Percentiles rank a stretch among this genome's conserved stretches.
Conservation (phyloP, 2,888 invertebrate genomes). For the Branchinecta sandiegonensis region DNA sequence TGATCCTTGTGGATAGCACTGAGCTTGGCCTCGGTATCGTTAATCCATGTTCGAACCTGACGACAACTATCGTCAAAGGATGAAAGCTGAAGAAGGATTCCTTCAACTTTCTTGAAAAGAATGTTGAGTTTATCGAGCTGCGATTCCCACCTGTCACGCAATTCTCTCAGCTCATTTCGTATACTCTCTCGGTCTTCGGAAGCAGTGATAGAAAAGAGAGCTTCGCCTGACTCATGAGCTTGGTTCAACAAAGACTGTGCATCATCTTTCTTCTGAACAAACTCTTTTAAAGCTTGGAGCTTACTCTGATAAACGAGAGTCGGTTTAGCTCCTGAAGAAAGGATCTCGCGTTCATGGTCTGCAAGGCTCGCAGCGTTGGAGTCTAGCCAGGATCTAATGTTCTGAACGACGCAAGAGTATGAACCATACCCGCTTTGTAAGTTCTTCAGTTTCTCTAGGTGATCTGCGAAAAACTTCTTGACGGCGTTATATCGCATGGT, state of each 20-base stretch:
- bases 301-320: slow-evolving; percentile 49
- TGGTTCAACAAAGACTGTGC: slow-evolving; percentile 62
- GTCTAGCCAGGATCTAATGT: slow-evolving; percentile 62
- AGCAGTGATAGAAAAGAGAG: slow-evolving; percentile 67
- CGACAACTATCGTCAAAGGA: slow-evolving; percentile 84
- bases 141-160: slow-evolving; percentile 68
- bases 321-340: slow-evolving; percentile 54
- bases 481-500: slow-evolving; percentile 58
- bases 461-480: slow-evolving; percentile 50
- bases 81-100: slow-evolving; percentile 71
- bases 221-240: slow-evolving; percentile 73
- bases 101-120: slow-evolving; percentile 72
- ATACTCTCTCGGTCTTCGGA: slow-evolving; percentile 74
- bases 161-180: slow-evolving; percentile 58
- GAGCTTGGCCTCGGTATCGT: slow-evolving; percentile 58
- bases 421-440: slow-evolving; percentile 53
- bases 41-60: slow-evolving; percentile 70
- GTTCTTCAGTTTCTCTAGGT: slow-evolving; percentile 54
- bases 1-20: slow-evolving; percentile 54
- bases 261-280: slow-evolving; percentile 55
- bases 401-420: slow-evolving; percentile 49
- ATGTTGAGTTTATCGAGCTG: slow-evolving; percentile 69
- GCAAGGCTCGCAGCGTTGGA: slow-evolving; percentile 57
- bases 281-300: slow-evolving; percentile 56
- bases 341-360: slow-evolving; percentile 45